Percentiles rank a stretch among this genome's conserved stretches.
Conservation (phyloP, 2,113 vertebrate species). For the Bos taurus region ARS-UCD2.0 NC_037351.1:1887001-1887500, state of each 20-base stretch:
- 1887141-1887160: not conserved
- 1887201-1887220: not conserved
- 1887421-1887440: not conserved
- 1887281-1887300: fast-evolving
- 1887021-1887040: not conserved
- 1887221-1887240: not conserved
- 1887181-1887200: not conserved
- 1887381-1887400: not conserved
- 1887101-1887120: not conserved
- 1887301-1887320: not conserved
- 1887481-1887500: not conserved
- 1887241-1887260: not conserved
- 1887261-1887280: not conserved
- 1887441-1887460: not conserved
- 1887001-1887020: not conserved
- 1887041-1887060: not conserved
- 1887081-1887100: not conserved
- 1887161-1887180: not conserved
- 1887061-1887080: fast-evolving
- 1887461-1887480: not conserved
- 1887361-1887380: not conserved
- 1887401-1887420: not conserved
- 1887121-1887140: not conserved
- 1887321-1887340: not conserved
- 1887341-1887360: not conserved